Evolutionary conservation across 2,113 vertebrate species (phyloP), one percentile per base, ranked within the genome.

Genomic region (Eulemur macaco): DNA sequence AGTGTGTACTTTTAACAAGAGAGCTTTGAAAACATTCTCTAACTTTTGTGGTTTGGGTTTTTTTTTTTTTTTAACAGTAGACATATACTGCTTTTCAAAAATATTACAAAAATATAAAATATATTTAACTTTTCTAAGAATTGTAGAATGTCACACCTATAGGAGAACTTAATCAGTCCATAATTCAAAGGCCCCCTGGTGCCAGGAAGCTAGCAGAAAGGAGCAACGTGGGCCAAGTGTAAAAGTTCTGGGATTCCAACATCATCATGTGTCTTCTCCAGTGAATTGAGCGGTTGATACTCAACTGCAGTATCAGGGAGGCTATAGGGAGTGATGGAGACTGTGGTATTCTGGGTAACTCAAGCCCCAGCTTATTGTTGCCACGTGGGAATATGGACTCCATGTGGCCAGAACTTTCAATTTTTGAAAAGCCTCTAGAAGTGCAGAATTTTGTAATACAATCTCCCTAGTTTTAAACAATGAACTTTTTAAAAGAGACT

Each of bases 201-300:
- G 69, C 52, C 23, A 6, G 17, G 56, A 13, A 37, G 64, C 23
- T 1, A 31, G 10, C 5, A 5, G 45, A 14, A 39, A 56, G 5
- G 11, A 68, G 37, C 2, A 1, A 31, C 63, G 1, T 0, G 8
- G 14, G 80, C 39, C 31, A 9, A 1, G 29, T 2, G 20, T 8
- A 10, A 20, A 37, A 1, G 17, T 13, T 25, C 68, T 9, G 17
- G 15, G 9, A 10, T 63, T 29, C 37, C 31, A 23, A 0, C 1
- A 5, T 8, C 20, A 4, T 23, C 23, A 4, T 0, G 10, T 17
- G 58, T 52, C 56, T 2, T 37, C 39, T 27, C 14, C 60, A 39
- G 34, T 5, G 56, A 14, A 1, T 15, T 6, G 18, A 0, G 58
- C 3, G 4, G 15, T 4, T 2, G 42, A 12, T 6, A 25, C 31